These are phyloP conservation scores for Seriola rivoliana DNA, from an alignment of 2,113 vertebrate genomes.

Conservation along the genomic window DNA sequence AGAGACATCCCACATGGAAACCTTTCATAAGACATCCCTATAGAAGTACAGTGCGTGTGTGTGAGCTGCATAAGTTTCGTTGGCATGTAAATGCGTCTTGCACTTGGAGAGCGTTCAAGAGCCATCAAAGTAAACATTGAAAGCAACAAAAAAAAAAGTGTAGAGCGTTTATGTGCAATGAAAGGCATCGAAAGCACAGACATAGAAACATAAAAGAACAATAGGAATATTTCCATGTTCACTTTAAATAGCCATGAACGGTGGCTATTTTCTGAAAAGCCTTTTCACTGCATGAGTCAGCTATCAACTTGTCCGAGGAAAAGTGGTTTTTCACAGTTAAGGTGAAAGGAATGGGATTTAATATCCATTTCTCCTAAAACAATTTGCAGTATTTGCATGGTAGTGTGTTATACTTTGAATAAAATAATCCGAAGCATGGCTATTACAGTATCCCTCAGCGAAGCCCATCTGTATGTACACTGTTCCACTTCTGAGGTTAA, in stretches of 20 bases:
- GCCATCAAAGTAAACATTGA: not conserved
- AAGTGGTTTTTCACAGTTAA: slow-evolving; percentile 7
- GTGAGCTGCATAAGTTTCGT: not conserved
- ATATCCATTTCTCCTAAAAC: not conserved
- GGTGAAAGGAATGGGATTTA: not conserved
- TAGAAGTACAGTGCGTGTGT: not conserved
- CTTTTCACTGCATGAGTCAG: not conserved
- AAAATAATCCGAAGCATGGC: not conserved
- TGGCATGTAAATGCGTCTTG: not conserved
- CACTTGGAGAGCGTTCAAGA: not conserved
- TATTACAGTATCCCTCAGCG: not conserved
- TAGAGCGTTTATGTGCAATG: not conserved
- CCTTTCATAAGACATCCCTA: slow-evolving; percentile 20
- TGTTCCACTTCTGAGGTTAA: not conserved
- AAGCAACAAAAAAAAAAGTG: not conserved
- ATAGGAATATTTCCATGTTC: not conserved
- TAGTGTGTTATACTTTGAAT: not conserved
- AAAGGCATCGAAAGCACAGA: not conserved
- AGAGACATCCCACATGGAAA: slow-evolving; percentile 44
- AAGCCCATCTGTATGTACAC: not conserved
- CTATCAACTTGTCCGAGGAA: not conserved
- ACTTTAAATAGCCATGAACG: not conserved
- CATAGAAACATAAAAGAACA: not conserved
- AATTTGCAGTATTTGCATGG: slow-evolving; percentile 12
- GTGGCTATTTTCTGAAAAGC: not conserved